Base-by-base conservation (phyloP, 53 echinoderm and acorn worm species). In the Henricia sp. region DNA sequence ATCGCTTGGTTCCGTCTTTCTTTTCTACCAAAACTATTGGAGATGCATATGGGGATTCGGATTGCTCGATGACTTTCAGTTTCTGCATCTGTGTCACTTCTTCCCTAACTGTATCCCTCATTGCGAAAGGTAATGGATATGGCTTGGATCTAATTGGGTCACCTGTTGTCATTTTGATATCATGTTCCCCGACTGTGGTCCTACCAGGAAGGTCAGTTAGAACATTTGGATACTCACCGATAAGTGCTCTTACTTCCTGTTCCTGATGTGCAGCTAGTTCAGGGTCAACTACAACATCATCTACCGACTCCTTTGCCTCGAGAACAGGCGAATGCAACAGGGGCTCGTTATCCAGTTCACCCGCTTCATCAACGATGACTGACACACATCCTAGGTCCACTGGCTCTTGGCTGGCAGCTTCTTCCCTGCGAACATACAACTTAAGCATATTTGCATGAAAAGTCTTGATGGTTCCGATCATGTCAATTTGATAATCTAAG, bases 151-250 rank as follows among this genome's bases (percentile, higher is more conserved):
- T 30, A 21, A 86, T 44, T 12, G 88, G 77, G 35, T 88, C 83
- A 64, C 68, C 63, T 11, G 83, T 38, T 17, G 83, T 86, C 52
- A 86, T 8, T 39, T 84, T 74, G 17, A 91, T 84, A 32, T 76
- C 77, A 33, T 91, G 92, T 20, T 77, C 59, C 14, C 88, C 85
- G 20, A 89, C 21, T 28, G 70, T 74, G 9, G 70, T 76, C 44
- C 64, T 82, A 12, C 92, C 92, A 5, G 92, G 92, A 23, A 91
- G 37, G 46, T 91, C 92, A 20, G 92, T 91, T 23, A 91, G 64
- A 51, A 88, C 76, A 50, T 91, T 74, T 32, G 41, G 25, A 55
- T 57, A 88, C 19, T 77, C 68, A 12, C 43, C 6, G n/a, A 87
- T 14, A 4, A 65, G 19, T 34, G 19, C 89, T 5, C 66, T 74